Conservation (phyloP, 1,140 invertebrate genomes). For the Drosophila eugracilis region DNA sequence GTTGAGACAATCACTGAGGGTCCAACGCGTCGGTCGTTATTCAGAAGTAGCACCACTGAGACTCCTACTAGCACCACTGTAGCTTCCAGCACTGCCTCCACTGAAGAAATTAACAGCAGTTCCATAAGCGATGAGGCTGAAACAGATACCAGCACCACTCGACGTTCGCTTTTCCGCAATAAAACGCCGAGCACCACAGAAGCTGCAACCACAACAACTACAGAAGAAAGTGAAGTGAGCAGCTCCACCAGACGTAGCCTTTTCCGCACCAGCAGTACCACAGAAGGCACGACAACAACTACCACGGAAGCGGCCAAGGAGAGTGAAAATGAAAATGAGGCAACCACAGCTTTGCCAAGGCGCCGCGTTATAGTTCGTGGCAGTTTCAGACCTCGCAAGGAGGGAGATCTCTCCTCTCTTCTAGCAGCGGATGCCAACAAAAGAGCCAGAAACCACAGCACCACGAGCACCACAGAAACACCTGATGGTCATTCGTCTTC, state of each 20-base stretch:
- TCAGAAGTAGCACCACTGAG: slow-evolving; percentile 1
- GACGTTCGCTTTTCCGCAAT: slow-evolving; percentile 19
- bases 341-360: slow-evolving; percentile 27
- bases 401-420: slow-evolving; percentile 69
- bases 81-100: neutral
- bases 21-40: slow-evolving; percentile 9
- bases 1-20: neutral
- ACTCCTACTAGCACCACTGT: neutral
- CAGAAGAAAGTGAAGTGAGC: slow-evolving; percentile 9
- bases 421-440: slow-evolving; percentile 65
- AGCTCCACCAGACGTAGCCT: slow-evolving; percentile 24
- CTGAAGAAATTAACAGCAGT: slow-evolving; percentile 7
- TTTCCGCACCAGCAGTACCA: slow-evolving; percentile 30
- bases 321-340: slow-evolving; percentile 1
- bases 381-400: slow-evolving; percentile 57
- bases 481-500: neutral
- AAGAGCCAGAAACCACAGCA: slow-evolving; percentile 11
- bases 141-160: slow-evolving; percentile 7
- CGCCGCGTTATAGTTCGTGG: slow-evolving; percentile 56
- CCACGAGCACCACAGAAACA: slow-evolving; percentile 3
- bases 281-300: slow-evolving; percentile 13
- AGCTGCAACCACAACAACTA: slow-evolving; percentile 1
- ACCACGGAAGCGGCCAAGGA: slow-evolving; percentile 1
- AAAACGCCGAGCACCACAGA: slow-evolving; percentile 14
- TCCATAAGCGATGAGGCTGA: neutral